Base-by-base conservation (phyloP, 1,140 invertebrate species). In the Drosophila miranda region DNA sequence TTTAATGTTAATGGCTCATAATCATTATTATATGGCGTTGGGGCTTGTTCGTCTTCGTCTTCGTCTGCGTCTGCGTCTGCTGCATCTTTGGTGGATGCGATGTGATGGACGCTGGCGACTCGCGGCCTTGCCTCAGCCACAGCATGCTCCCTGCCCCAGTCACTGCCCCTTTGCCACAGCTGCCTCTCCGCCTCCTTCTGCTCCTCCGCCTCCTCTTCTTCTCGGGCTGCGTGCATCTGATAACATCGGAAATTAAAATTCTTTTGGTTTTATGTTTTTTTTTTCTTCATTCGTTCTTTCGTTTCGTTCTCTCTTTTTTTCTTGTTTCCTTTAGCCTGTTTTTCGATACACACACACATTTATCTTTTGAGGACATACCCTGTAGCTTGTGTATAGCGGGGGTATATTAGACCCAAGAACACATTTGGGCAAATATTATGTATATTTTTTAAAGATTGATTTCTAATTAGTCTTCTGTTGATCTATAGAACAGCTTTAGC, bases 1-100 rank as follows among this genome's bases (percentile, higher is more conserved):
- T 88, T 88, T 88, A 88, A 88, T 88, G 83, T 88, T 88, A 88
- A 88, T 88, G 83, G 83, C 83, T 83, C 83, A 88, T 88, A 88
- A 88, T 88, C 84, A 88, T 88, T 88, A 88, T 88, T 87, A 87
- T 87, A 87, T 86, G 81, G 81, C 81, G 78, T 86, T 86, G 82
- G 11, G 11, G 82, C 80, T 79, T 75, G 80, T 80, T 82, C 78
- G 63, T 79, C 79, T 82, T 82, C 79, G 74, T 81, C 79, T 74
- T 64, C 63, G 71, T 30, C 28, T 30, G 7, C 28, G 23, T 26
- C 23, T 26, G 23, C 23, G 23, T 26, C 23, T 26, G 30, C 8
- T 38, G 34, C 34, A 62, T 68, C 66, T 71, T 72, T 61, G 58
- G 4, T 38, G 50, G 42, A 51, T 50, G 44, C 11, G 34, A 13